These are phyloP conservation scores for Pterostichus niger DNA, from an alignment of 2,888 invertebrate genomes.

Conservation along the genomic window DNA sequence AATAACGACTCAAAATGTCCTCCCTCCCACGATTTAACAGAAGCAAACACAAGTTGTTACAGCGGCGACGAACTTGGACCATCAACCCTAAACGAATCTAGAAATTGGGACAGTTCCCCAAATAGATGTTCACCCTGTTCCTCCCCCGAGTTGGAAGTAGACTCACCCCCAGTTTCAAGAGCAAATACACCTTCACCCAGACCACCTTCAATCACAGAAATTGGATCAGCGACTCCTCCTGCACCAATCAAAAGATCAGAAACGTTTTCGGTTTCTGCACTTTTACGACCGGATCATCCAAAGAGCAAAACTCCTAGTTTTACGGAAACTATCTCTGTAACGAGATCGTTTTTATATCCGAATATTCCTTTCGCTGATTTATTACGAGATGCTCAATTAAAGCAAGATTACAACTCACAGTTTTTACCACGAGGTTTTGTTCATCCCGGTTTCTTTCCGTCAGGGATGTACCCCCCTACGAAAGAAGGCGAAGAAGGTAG, in stretches of 20 bases:
- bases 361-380: constrained; percentile 82
- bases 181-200: constrained; percentile 79
- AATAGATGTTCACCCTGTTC: constrained; percentile 76
- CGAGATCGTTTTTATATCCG: constrained; percentile 83
- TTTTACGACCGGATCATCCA: constrained; percentile 88
- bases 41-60: constrained; percentile 79
- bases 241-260: constrained; percentile 85
- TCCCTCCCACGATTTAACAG: constrained; percentile 77
- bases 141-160: constrained; percentile 88
- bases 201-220: constrained; percentile 76
- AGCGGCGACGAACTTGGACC: constrained; percentile 77
- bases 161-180: constrained; percentile 83
- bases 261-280: constrained; percentile 90
- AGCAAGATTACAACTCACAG: constrained; percentile 74
- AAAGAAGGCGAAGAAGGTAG: constrained; percentile 76
- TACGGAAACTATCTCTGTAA: constrained; percentile 78
- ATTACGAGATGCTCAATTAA: constrained; percentile 79
- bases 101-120: constrained; percentile 73
- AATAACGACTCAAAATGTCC: constrained; percentile 74
- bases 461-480: constrained; percentile 78
- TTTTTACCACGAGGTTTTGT: constrained; percentile 77
- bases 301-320: constrained; percentile 76
- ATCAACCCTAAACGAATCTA: constrained; percentile 69
- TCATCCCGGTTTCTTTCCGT: constrained; percentile 80
- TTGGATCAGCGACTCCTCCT: constrained; percentile 71